Evolutionary conservation across 2,797 vertebrate genomes (phyloP).

Genomic region (Hyperoplus immaculatus): DNA sequence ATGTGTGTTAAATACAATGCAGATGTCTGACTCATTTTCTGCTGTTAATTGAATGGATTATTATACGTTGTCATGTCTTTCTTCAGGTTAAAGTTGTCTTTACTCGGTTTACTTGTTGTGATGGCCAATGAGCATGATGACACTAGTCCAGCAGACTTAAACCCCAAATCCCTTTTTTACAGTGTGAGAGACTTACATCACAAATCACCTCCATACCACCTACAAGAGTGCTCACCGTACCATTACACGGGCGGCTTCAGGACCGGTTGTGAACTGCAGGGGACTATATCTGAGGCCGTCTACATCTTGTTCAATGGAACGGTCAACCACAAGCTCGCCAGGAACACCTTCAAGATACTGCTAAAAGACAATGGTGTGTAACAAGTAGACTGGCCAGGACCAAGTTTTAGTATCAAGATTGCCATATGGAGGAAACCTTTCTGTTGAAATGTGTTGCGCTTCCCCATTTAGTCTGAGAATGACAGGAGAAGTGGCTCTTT

Average conservation of each 20-base stretch:
- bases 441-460: slow-evolving; percentile 39
- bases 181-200: accelerated
- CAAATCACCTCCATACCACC: accelerated
- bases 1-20: too few species aligned
- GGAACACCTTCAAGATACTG: accelerated
- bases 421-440: background rate
- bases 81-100: too few species aligned
- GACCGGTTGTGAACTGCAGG: slow-evolving; percentile 44
- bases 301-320: slow-evolving; percentile 33
- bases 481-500: background rate
- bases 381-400: background rate
- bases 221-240: slow-evolving; percentile 41
- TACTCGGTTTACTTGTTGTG: background rate
- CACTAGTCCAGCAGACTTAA: too few species aligned
- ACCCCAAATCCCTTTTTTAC: background rate
- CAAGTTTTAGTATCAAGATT: background rate
- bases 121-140: too few species aligned
- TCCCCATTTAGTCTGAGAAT: slow-evolving; percentile 40
- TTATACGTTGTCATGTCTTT: too few species aligned
- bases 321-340: accelerated
- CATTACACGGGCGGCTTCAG: accelerated
- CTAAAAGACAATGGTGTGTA: accelerated
- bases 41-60: too few species aligned
- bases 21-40: too few species aligned
- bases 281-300: accelerated